These are phyloP conservation scores for Grammomys dolichurus DNA, from an alignment of 2,113 vertebrate genomes.

Conservation along the genomic window DNA sequence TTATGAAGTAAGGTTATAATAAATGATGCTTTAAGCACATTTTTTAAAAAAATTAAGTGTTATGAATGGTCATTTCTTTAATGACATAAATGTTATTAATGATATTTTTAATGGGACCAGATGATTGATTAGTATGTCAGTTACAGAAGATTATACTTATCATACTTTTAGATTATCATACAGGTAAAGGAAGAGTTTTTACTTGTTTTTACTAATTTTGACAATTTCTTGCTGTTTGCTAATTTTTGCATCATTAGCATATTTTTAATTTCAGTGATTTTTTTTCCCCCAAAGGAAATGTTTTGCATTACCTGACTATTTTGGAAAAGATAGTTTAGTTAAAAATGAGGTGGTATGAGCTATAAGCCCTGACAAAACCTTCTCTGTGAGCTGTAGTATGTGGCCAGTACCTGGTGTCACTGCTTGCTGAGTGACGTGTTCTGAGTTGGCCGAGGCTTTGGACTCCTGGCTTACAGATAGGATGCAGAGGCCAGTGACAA, in stretches of 20 bases:
- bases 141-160: conserved; percentile 37
- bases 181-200: background rate
- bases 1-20: background rate
- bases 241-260: background rate
- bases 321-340: conserved; percentile 32
- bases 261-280: background rate
- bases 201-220: background rate
- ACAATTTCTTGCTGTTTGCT: conserved; percentile 42
- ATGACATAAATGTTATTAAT: conserved; percentile 35
- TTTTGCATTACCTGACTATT: background rate
- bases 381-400: background rate
- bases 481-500: background rate
- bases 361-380: background rate
- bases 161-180: conserved; percentile 26
- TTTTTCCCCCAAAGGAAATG: background rate
- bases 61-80: conserved; percentile 12
- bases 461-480: background rate
- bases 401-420: background rate
- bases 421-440: too few species aligned
- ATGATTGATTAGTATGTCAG: conserved; percentile 14
- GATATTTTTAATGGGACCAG: conserved; percentile 42
- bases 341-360: background rate
- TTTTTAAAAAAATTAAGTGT: background rate
- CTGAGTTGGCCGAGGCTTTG: background rate
- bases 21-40: background rate